Base-by-base conservation (phyloP, 2,797 vertebrate species). In the Petrocephalus sullivani region DNA sequence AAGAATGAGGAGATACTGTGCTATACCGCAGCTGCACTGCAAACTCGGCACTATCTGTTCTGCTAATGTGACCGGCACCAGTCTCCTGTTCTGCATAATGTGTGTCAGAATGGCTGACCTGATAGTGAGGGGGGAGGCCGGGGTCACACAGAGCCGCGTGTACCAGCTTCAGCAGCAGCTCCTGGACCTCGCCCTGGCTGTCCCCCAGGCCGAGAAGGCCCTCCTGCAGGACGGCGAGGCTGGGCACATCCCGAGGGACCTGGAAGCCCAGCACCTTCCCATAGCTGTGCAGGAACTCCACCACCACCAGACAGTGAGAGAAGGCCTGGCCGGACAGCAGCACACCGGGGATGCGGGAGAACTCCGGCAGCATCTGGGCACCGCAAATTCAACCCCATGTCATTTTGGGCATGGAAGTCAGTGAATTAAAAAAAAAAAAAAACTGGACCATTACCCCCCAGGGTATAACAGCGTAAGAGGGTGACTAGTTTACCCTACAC, bases 261-360 rank as follows among this genome's bases (percentile, higher is more conserved):
- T 98, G 95, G 5, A 99, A 95, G 87, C 98, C 98, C 21, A 99
- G 93, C 85, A 98, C 93, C 90, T 97, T 98, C 88, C 98, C 98
- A 0, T 98, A 99, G 90, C 95, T 96, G 83, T 97, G 97, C 16
- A 99, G 95, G 91, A 99, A 99, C 92, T 99, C 98, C 58, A 99
- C 95, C 16, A 97, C 96, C 1, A 95, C 94, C 91, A 99, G 94
- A 93, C 97, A 99, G 92, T 98, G 94, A 7, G 97, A 96, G 91
- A 99, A 99, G 53, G 97, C 96, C 16, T 90, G 91, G 89, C 97
- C 96, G 6, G 98, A 97, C 86, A 99, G 95, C 88, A 97, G 91
- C 90, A 99, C 91, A 60, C 98, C 98, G 0, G 98, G 97, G 87
- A 99, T 95, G 87, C 94, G 96, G 46, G 96, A 96, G 86, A 98